A percentile compares a stretch with the other conserved stretches of the same genome.
Conservation (phyloP, 2,797 vertebrate genomes). For the Lepus oiostolus region DNA sequence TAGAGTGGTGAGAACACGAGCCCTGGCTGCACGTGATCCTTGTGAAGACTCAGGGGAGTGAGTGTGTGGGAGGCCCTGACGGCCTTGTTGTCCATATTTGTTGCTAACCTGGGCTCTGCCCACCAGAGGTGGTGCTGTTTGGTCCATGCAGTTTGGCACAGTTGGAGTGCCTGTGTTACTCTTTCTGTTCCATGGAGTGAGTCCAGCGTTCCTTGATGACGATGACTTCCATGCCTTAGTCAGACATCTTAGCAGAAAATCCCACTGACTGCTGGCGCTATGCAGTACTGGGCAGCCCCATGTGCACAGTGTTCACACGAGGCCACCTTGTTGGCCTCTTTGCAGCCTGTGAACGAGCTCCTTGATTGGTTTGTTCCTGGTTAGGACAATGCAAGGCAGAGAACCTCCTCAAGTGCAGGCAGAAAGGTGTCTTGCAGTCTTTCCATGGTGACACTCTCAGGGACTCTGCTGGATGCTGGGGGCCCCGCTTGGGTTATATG, state of each 20-base stretch:
- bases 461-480: neutral
- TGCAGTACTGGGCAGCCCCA: neutral
- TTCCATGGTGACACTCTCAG: neutral
- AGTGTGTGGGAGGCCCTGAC: rapidly evolving
- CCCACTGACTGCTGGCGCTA: neutral
- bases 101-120: neutral
- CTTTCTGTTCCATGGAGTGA: neutral
- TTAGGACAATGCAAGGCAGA: neutral
- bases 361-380: neutral
- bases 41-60: neutral
- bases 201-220: neutral
- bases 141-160: neutral
- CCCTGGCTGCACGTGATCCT: neutral
- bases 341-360: neutral
- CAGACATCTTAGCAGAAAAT: neutral
- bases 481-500: neutral
- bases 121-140: neutral
- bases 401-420: neutral
- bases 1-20: neutral
- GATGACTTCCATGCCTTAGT: neutral
- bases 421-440: neutral
- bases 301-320: neutral
- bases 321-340: neutral
- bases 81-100: neutral
- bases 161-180: neutral